Evolutionary conservation across 2,797 vertebrate species (phyloP), one percentile per base, ranked within the genome.

Genomic region (Anguilla megastoma): DNA sequence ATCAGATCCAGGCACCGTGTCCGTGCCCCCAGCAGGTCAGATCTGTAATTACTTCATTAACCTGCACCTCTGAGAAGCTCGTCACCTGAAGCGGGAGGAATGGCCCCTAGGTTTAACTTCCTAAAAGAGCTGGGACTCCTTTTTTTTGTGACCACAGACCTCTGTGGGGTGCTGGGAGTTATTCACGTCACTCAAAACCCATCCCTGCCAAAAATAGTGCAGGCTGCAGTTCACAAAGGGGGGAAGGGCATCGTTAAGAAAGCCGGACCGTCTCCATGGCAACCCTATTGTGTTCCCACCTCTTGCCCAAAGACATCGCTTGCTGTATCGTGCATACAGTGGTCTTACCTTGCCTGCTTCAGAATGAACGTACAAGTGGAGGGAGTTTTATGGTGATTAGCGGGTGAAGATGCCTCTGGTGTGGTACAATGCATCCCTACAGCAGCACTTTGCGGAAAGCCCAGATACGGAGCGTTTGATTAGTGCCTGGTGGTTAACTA

Each of bases 231-330:
- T 48, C 41, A 82, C 79, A 48, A n/a, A 91, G 10, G 10, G 45
- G 74, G 33, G 93, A 92, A 90, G 92, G 89, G 91, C 94, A 92
- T 94, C 87, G 91, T 90, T 91, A 91, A 91, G 93, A 89, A 88
- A 92, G 94, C 89, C 90, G 90, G 90, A 92, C 93, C 93, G 93
- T 96, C 90, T 86, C 95, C 94, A 95, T 95, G 95, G 95, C 95
- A 96, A 96, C 94, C 91, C 91, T 91, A 89, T 92, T 90, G 92
- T 92, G 93, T 90, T 80, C 69, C 45, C 2, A 66, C 69, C 24
- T 33, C 21, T 54, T 54, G 24, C 66, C 63, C 6, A 45, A 52
- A 86, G 63, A 14, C 63, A 86, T 71, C 24, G 8, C 63, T 41
- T 14, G 85, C 60, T 66, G 58, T 24, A 50, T 33, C 60, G 85